phyloP scores from a whole-genome alignment of 2,797 vertebrate species.

The Gymnoscopelus microlampas region DNA sequence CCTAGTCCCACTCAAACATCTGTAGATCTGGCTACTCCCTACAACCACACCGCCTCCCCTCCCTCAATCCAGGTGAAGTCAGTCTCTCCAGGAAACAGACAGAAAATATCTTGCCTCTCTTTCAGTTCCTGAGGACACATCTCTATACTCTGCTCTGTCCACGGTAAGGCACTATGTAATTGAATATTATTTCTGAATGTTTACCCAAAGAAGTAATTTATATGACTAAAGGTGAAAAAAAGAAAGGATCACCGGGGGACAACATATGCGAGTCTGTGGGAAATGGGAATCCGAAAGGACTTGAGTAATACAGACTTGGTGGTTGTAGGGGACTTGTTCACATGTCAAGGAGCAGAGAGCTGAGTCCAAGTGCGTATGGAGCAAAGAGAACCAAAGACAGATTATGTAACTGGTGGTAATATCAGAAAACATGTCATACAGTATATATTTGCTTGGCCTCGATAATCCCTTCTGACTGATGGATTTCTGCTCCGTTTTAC shows the following conservation, averaged over 20 bases:
- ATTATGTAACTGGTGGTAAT: slow-evolving; percentile 31
- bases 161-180: slow-evolving; percentile 55
- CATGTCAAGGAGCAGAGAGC: slow-evolving; percentile 20
- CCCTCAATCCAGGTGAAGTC: slow-evolving; percentile 31
- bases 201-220: too few species aligned
- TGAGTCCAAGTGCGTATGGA: slow-evolving; percentile 16
- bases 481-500: background rate
- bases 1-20: slow-evolving; percentile 11
- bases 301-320: slow-evolving; percentile 19
- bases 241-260: background rate
- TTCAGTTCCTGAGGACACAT: slow-evolving; percentile 1
- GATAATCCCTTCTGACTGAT: slow-evolving; percentile 19
- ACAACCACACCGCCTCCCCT: slow-evolving; percentile 6
- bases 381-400: slow-evolving; percentile 25
- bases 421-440: slow-evolving; percentile 13
- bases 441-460: slow-evolving; percentile 3
- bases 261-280: background rate
- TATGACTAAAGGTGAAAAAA: background rate
- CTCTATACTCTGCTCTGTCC: background rate
- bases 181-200: background rate
- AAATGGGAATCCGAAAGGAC: background rate
- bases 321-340: background rate
- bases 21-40: slow-evolving; percentile 16
- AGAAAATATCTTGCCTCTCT: background rate
- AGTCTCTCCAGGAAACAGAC: background rate